Evolutionary conservation across 1,140 invertebrate species (phyloP).

Genomic region (Drosophila elegans): DNA sequence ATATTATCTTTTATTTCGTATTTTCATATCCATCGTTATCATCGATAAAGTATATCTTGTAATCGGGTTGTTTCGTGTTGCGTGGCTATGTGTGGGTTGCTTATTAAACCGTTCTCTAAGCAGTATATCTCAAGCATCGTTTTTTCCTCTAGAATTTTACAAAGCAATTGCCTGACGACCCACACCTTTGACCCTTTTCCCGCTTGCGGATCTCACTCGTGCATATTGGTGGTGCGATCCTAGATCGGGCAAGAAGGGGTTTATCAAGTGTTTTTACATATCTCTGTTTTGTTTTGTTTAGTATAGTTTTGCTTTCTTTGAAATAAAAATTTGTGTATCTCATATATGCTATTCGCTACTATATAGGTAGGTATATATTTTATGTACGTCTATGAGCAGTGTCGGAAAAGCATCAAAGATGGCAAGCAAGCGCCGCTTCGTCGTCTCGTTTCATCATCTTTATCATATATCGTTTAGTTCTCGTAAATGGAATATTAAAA

Average conservation of each 20-base stretch:
- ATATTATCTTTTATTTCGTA: conserved; percentile 60
- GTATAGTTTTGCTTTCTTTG: conserved; percentile 38
- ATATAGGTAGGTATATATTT: conserved; percentile 51
- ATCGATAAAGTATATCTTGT: conserved; percentile 50
- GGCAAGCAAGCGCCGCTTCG: conserved; percentile 57
- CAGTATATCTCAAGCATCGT: conserved; percentile 47
- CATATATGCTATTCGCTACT: conserved; percentile 45
- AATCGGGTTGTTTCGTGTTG: conserved; percentile 31
- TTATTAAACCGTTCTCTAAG: conserved; percentile 40
- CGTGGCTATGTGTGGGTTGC: conserved; percentile 34
- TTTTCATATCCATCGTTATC: conserved; percentile 50
- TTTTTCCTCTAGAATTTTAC: conserved; percentile 48
- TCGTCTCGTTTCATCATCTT: conserved; percentile 19
- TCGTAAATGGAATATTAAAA: conserved; percentile 75
- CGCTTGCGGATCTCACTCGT: conserved; percentile 10
- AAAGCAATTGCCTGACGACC: conserved; percentile 39
- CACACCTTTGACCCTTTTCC: background rate
- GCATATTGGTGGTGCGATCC: conserved; percentile 6
- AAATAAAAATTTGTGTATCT: conserved; percentile 51
- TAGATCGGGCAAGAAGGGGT: conserved; percentile 24
- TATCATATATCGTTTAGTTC: conserved; percentile 41
- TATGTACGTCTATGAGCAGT: conserved; percentile 67
- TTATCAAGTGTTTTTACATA: conserved; percentile 71
- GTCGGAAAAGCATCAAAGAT: conserved; percentile 77
- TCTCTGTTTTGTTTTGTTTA: conserved; percentile 26